phyloP scores from a whole-genome alignment of 2,113 vertebrate genomes.

The Onychostoma macrolepis region DNA sequence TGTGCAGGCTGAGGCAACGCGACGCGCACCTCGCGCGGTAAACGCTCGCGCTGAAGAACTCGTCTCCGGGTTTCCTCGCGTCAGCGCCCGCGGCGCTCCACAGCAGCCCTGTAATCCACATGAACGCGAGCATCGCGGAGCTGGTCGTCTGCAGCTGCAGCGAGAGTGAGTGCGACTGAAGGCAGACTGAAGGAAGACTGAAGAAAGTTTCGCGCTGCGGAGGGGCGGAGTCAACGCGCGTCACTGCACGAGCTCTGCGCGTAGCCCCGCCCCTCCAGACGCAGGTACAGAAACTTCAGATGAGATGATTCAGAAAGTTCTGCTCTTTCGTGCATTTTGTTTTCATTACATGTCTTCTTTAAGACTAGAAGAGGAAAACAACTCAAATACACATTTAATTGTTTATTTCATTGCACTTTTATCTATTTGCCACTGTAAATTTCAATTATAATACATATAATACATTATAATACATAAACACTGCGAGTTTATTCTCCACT shows the following conservation, averaged over 20 bases:
- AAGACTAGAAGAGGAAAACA: background rate
- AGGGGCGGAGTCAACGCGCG: constrained; percentile 68
- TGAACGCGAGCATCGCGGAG: constrained; percentile 60
- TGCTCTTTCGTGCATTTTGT: background rate
- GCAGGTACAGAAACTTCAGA: constrained; percentile 18
- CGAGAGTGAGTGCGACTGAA: constrained; percentile 63
- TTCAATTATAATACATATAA: too few relatives aligned
- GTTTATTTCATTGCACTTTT: background rate
- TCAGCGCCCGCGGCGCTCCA: constrained; percentile 72
- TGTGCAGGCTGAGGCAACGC: constrained; percentile 93
- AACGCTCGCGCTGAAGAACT: constrained; percentile 81
- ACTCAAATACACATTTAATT: background rate
- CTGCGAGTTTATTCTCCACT: too few relatives aligned
- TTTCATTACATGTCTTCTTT: background rate
- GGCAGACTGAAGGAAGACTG: constrained; percentile 14
- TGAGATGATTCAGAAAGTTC: background rate
- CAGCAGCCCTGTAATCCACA: constrained; percentile 82
- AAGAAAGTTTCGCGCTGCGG: constrained; percentile 76
- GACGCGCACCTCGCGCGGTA: constrained; percentile 89
- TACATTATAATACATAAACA: too few relatives aligned
- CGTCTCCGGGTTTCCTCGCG: constrained; percentile 81
- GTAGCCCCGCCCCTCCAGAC: constrained; percentile 14
- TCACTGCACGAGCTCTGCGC: background rate
- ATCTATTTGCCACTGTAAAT: background rate
- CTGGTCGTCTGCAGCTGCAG: constrained; percentile 61